phyloP scores from a whole-genome alignment of 2,113 vertebrate genomes.

The Ceyx melanurus region DNA sequence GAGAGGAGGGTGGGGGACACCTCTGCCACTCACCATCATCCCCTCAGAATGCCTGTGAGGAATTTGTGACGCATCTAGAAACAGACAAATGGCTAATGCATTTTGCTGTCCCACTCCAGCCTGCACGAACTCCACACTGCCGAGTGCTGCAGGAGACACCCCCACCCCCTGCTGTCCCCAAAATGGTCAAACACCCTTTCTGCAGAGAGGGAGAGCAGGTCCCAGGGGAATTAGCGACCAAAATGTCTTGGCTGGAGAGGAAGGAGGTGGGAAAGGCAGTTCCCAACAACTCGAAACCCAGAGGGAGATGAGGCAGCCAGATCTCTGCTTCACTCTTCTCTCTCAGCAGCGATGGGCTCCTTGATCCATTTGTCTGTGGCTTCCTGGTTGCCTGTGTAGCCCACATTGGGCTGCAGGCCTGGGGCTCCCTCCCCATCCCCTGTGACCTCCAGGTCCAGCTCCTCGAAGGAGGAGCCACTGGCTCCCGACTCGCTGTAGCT shows the following conservation, averaged over 20 bases:
- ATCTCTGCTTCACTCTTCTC: conserved; percentile 66
- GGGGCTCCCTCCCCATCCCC: conserved; percentile 53
- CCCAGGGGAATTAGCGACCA: neutral
- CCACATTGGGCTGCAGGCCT: neutral
- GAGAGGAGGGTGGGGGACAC: neutral
- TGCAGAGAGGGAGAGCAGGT: conserved; percentile 33
- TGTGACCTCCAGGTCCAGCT: conserved; percentile 86
- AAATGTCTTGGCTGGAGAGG: conserved; percentile 47
- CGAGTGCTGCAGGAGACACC: neutral
- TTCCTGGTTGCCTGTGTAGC: conserved; percentile 26
- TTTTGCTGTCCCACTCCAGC: neutral
- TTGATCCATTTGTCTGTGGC: conserved; percentile 67
- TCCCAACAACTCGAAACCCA: conserved; percentile 10
- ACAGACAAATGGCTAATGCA: neutral
- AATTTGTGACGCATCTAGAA: neutral
- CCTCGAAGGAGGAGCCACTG: conserved; percentile 95
- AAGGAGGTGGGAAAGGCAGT: conserved; percentile 51
- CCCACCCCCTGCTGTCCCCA: neutral
- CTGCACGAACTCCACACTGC: neutral
- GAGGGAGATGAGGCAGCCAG: neutral
- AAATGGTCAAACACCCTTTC: neutral
- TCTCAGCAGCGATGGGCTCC: conserved; percentile 64
- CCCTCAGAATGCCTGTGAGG: neutral
- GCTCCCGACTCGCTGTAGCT: conserved; percentile 87
- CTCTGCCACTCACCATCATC: neutral